Evolutionary conservation across 2,888 invertebrate genomes (phyloP).

Genomic region (Eremobia ochroleuca): DNA sequence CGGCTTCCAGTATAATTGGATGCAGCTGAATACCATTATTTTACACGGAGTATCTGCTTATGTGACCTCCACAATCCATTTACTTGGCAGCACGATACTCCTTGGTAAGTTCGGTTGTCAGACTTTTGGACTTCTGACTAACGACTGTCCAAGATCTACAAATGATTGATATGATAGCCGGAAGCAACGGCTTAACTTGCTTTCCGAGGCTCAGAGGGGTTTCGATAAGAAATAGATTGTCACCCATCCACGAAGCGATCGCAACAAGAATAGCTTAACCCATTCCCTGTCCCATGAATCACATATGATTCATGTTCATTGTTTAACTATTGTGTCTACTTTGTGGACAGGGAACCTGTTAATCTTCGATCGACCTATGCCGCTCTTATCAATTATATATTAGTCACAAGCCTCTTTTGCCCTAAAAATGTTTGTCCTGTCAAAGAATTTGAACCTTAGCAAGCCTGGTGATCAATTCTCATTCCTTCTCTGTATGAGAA

Average conservation of each 20-base stretch:
- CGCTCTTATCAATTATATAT: neutral
- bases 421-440: neutral
- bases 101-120: neutral
- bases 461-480: neutral
- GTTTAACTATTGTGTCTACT: no score
- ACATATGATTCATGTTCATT: no score
- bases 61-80: neutral
- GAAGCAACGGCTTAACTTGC: neutral
- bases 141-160: neutral
- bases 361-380: neutral
- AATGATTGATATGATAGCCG: neutral
- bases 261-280: neutral
- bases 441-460: neutral
- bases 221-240: neutral
- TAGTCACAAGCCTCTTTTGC: neutral
- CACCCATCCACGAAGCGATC: neutral
- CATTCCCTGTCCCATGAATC: no score
- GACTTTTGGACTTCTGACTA: neutral
- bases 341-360: no score
- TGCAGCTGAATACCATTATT: neutral
- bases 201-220: neutral
- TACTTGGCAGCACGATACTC: no score
- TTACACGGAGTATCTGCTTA: neutral
- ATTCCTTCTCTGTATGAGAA: neutral
- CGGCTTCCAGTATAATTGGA: neutral